phyloP scores from a whole-genome alignment of 2,797 vertebrate genomes.

The Eulemur mongoz region DNA sequence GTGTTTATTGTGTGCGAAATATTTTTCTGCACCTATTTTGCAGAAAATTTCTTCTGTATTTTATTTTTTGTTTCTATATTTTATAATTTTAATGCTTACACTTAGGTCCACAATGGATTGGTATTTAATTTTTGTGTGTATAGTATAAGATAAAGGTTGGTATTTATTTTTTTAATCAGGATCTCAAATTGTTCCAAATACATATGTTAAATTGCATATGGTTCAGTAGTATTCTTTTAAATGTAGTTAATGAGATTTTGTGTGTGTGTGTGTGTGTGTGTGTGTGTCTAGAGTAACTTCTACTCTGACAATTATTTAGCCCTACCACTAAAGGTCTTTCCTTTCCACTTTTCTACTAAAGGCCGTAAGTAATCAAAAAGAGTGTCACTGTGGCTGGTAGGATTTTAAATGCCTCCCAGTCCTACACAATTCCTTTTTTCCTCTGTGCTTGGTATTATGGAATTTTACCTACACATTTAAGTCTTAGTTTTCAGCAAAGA shows the following conservation, averaged over 20 bases:
- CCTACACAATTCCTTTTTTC: not conserved
- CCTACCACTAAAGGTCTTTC: not conserved
- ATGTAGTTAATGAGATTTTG: not conserved
- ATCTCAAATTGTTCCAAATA: not conserved
- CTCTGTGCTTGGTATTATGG: not conserved
- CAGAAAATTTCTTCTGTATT: not conserved
- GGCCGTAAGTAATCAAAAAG: not conserved
- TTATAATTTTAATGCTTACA: not conserved
- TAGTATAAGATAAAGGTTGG: not conserved
- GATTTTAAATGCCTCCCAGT: not conserved
- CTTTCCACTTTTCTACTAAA: not conserved
- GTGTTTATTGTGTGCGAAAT: not conserved
- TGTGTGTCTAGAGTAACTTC: not conserved
- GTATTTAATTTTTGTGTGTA: not conserved
- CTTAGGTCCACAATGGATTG: not conserved
- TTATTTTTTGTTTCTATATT: not conserved
- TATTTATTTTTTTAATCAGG: not conserved
- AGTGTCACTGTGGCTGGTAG: not conserved
- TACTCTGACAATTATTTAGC: not conserved
- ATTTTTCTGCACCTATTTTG: not conserved
- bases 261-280: not conserved
- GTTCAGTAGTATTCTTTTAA: not conserved
- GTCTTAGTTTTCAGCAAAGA: not conserved
- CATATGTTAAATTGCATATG: not conserved
- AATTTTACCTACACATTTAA: not conserved